Percentiles rank a stretch among this genome's conserved stretches.
phyloP scores from a whole-genome alignment of 2,113 vertebrate species.

The Puffinus mauretanicus region DNA sequence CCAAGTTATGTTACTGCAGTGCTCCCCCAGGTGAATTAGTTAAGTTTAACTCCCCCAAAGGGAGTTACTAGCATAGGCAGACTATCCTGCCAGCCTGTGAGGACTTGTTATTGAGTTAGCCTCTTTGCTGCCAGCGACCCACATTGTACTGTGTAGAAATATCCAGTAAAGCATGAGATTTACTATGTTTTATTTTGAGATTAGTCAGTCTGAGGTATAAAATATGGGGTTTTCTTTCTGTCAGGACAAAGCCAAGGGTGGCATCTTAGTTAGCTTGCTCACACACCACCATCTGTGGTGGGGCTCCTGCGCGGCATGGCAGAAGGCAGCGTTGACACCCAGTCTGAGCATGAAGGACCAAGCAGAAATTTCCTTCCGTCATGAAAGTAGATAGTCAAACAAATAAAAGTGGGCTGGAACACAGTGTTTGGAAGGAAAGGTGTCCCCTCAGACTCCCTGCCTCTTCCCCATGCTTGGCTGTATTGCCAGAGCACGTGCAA shows the following conservation, averaged over 20 bases:
- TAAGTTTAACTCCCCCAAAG: neutral
- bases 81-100: neutral
- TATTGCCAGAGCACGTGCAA: neutral
- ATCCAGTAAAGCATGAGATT: neutral
- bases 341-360: neutral
- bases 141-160: neutral
- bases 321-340: neutral
- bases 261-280: neutral
- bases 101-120: neutral
- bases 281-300: neutral
- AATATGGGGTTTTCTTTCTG: accelerated
- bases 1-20: neutral
- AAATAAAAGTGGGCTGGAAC: neutral
- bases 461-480: neutral
- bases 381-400: neutral
- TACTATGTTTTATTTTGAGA: neutral
- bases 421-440: neutral
- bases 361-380: neutral
- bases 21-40: neutral
- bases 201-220: neutral
- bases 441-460: neutral
- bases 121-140: neutral
- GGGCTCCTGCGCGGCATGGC: accelerated
- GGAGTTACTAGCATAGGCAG: neutral
- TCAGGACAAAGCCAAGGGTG: neutral